Evolutionary conservation across 2,888 invertebrate genomes (phyloP), one percentile per base, ranked within the genome.

Genomic region (Caenorhabditis sp.): DNA sequence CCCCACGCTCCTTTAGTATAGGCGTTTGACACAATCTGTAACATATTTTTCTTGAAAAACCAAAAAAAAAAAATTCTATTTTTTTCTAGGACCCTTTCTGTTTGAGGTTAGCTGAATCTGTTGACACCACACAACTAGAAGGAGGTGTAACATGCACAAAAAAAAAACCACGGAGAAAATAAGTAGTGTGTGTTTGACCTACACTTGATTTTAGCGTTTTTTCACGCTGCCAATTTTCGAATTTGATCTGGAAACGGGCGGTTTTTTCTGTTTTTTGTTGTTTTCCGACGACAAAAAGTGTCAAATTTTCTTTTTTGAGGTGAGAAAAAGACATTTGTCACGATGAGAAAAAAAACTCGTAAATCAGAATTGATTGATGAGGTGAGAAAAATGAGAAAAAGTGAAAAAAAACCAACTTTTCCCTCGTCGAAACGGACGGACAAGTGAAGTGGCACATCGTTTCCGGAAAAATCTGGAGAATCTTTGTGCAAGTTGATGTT

Each of bases 401-500:
- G 58, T 66, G 36, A 62, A 65, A 58, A 21, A 21, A 66, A 51
- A 49, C 14, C 66, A 55, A 81, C 82, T 78, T 81, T 82, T 70
- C 81, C 81, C 68, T 83, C 83, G 59, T 83, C 82, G 76, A 83
- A 79, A 8, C 83, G 77, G 53, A 81, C 74, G 59, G 75, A 74
- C 19, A 83, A 62, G 66, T 82, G 82, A 10, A 83, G 79, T 19
- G 83, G 81, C 31, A 83, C 82, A 69, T 83, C 82, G 74, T 81
- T 82, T n/a, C 81, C 82, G n/a, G 78, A 78, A 65, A 81, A 81
- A 58, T 81, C 81, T 26, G 81, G 81, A 21, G 78, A 75, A 62
- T 82, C 82, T 62, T 81, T 81, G 62, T 82, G 82, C n/a, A 82
- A 75, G 54, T 82, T 82, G 76, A 82, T 79, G 77, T 81, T 81